phyloP scores from a whole-genome alignment of 1,140 invertebrate genomes.

The Hermetia illucens region DNA sequence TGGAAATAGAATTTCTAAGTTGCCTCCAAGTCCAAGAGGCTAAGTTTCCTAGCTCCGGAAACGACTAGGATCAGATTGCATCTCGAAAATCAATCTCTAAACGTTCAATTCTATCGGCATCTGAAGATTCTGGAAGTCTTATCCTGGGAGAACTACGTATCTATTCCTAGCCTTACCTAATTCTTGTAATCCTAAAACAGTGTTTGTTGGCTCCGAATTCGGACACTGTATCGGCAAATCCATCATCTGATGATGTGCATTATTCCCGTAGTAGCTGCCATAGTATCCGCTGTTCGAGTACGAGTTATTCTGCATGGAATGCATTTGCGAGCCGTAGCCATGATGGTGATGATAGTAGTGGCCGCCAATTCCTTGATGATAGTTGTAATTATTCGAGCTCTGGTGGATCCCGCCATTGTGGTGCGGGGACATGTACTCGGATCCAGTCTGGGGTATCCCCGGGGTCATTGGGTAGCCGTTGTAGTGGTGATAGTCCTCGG shows the following conservation, averaged over 20 bases:
- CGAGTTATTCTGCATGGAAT: not conserved
- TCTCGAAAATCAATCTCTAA: too few relatives aligned
- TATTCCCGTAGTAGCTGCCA: slow-evolving; percentile 21
- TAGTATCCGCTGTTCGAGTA: slow-evolving; percentile 21
- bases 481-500: slow-evolving; percentile 29
- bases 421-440: slow-evolving; percentile 8
- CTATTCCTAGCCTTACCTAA: slow-evolving; percentile 15
- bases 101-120: too few relatives aligned
- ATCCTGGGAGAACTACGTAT: too few relatives aligned
- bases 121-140: too few relatives aligned
- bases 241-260: slow-evolving; percentile 22
- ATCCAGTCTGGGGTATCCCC: slow-evolving; percentile 20
- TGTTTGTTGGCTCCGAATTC: slow-evolving; percentile 28
- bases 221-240: slow-evolving; percentile 28
- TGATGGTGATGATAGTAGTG: slow-evolving; percentile 20
- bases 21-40: too few relatives aligned
- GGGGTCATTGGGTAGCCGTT: slow-evolving; percentile 27
- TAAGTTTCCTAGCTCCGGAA: too few relatives aligned
- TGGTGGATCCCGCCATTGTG: slow-evolving; percentile 5
- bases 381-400: slow-evolving; percentile 3
- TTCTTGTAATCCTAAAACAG: slow-evolving; percentile 26
- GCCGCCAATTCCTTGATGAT: slow-evolving; percentile 7
- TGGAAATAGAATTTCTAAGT: too few relatives aligned
- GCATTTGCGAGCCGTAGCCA: slow-evolving; percentile 4
- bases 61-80: too few relatives aligned